Base-by-base conservation (phyloP, 2,888 invertebrate species). In the Polydrusus pterygomalis region DNA sequence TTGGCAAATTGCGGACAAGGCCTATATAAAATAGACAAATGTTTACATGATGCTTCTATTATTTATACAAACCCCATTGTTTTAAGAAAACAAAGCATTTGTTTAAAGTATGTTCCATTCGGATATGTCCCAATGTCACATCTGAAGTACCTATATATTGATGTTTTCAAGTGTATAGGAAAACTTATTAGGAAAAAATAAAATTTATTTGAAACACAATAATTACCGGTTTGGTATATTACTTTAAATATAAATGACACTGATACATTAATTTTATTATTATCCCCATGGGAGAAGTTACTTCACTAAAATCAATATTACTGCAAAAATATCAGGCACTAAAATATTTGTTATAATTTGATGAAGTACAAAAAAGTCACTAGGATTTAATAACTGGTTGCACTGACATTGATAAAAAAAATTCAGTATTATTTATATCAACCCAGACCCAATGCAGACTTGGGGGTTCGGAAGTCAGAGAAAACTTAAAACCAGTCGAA, bases 1-100 rank as follows among this genome's bases (percentile, higher is more conserved):
- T 60, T 60, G 17, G 38, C 10, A 60, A 34, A 60, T 60, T 18
- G 58, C 58, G 18, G 58, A 60, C 58, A 60, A 60, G 58, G 58
- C 38, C 38, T 38, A 40, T 5, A 25, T 60, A 38, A 60, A 38
- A 38, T 60, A 60, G 58, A 60, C 30, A 38, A 38, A 38, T 38
- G 38, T 60, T 15, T 15, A 60, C 38, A 17, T 17, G 17, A 40
- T 60, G 18, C 34, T 56, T 15, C n/a, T 38, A 17, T 38, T 60
- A 60, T 60, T 60, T 38, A 60, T 38, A 18, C 18, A 38, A 60
- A 18, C 38, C 58, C 34, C 15, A 60, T 60, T 60, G 58, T 60
- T 60, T 2, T 38, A 9, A 38, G 13, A 38, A 25, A 60, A 60
- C 18, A 56, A 54, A 34, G 56, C 6, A 34, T 54, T 54, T 56